These are phyloP conservation scores for Taxidea taxus DNA, from an alignment of 2,113 vertebrate species.

Conservation along the genomic window DNA sequence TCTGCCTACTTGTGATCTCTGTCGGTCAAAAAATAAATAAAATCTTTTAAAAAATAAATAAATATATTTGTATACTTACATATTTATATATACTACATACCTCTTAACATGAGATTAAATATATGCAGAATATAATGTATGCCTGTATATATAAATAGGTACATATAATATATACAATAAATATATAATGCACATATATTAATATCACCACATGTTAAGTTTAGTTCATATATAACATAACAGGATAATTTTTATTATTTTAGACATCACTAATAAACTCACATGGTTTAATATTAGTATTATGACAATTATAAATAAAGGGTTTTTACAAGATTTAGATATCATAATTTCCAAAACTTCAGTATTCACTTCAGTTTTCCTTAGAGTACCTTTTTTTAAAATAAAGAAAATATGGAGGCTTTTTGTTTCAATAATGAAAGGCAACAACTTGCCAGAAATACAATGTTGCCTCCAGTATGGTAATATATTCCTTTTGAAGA, in stretches of 20 bases:
- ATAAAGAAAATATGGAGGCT: background rate
- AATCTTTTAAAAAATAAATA: too few relatives aligned
- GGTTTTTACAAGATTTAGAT: background rate
- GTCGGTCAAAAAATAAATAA: too few relatives aligned
- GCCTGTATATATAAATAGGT: background rate
- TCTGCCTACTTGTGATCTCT: too few relatives aligned
- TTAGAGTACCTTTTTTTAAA: background rate
- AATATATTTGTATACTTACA: background rate
- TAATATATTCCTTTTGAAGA: conserved; percentile 5
- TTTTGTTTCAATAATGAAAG: background rate
- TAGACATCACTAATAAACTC: background rate
- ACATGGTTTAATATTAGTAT: background rate
- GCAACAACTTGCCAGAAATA: background rate
- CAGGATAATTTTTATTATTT: background rate
- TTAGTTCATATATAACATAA: background rate
- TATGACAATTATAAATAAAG: background rate
- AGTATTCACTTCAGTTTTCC: background rate
- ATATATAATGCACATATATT: background rate
- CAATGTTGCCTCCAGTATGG: background rate
- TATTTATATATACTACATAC: background rate
- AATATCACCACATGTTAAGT: background rate
- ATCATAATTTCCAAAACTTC: background rate
- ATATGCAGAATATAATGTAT: background rate
- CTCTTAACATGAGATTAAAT: background rate
- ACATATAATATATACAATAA: background rate